A percentile compares a stretch with the other conserved stretches of the same genome.
These are phyloP conservation scores for Clostera curtula DNA, from an alignment of 2,888 invertebrate genomes.

Conservation along the genomic window DNA sequence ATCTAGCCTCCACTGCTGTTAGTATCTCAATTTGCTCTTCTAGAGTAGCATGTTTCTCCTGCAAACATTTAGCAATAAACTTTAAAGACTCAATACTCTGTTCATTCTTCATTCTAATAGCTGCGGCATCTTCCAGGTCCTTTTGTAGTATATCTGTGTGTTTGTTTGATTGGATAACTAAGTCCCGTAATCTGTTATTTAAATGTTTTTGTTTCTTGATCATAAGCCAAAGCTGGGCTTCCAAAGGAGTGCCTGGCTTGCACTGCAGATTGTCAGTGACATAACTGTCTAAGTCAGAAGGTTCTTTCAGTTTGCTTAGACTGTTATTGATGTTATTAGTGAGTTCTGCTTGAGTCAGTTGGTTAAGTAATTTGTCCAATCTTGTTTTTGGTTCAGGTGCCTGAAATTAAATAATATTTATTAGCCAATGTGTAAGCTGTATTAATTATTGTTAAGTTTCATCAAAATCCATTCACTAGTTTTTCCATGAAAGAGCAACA, in stretches of 20 bases:
- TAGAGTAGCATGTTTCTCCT: slow-evolving; percentile 60
- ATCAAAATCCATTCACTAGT: too few relatives aligned
- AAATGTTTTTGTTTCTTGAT: slow-evolving; percentile 59
- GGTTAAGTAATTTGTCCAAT: slow-evolving; percentile 41
- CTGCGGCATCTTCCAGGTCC: slow-evolving; percentile 36
- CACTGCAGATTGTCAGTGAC: slow-evolving; percentile 46
- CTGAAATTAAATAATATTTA: background rate
- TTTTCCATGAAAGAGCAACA: too few relatives aligned
- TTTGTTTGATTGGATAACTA: slow-evolving; percentile 45
- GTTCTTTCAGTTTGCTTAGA: slow-evolving; percentile 40
- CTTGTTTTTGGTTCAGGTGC: slow-evolving; percentile 19
- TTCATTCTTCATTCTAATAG: slow-evolving; percentile 42
- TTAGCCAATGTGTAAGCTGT: too few relatives aligned
- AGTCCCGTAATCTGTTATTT: slow-evolving; percentile 44
- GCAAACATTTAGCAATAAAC: slow-evolving; percentile 58
- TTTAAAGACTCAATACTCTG: slow-evolving; percentile 49
- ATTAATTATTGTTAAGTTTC: too few relatives aligned
- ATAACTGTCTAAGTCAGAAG: slow-evolving; percentile 40
- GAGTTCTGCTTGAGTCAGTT: slow-evolving; percentile 45
- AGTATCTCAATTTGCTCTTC: slow-evolving; percentile 66
- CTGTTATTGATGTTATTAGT: slow-evolving; percentile 43
- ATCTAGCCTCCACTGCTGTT: slow-evolving; percentile 57
- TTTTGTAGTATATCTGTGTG: slow-evolving; percentile 47
- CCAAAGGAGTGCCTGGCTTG: slow-evolving; percentile 40
- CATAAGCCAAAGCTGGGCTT: slow-evolving; percentile 52